phyloP scores from a whole-genome alignment of 2,113 vertebrate genomes.

The Rattus norvegicus region GRCr8 NC_086019.1:180341501-180342000 shows the following conservation, averaged over 20 bases:
- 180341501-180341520: not conserved
- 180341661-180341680: conserved; percentile 62
- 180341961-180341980: conserved; percentile 57
- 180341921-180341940: conserved; percentile 56
- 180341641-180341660: not conserved
- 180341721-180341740: conserved; percentile 73
- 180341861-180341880: not conserved
- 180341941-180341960: conserved; percentile 43
- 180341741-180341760: conserved; percentile 66
- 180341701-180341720: conserved; percentile 67
- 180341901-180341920: conserved; percentile 63
- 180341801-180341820: conserved; percentile 40
- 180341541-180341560: not conserved
- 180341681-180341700: conserved; percentile 43
- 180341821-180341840: not conserved
- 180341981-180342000: conserved; percentile 66
- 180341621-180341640: conserved; percentile 13
- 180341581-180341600: not conserved
- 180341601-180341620: not conserved
- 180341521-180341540: not conserved
- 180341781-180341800: conserved; percentile 67
- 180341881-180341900: conserved; percentile 45
- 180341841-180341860: not conserved
- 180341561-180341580: not conserved
- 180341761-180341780: conserved; percentile 62